Base-by-base conservation (phyloP, 2,888 invertebrate genomes). In the Dolomedes plantarius region DNA sequence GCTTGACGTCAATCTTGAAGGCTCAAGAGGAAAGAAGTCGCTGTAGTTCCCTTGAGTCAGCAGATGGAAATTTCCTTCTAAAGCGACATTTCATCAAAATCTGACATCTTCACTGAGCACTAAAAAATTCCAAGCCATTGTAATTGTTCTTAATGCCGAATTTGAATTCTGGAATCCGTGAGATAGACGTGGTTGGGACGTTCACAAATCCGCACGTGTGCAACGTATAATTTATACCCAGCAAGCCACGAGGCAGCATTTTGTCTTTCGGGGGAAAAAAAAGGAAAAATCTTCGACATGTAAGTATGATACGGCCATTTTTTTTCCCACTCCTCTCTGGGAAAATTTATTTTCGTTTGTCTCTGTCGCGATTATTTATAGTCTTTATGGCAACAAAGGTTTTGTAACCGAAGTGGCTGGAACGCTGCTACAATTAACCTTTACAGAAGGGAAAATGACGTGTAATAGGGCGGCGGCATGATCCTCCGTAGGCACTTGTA, bases 281-380 rank as follows among this genome's bases (percentile, higher is more conserved):
- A 73, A 67, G 36, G 31, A 72, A 73, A 73, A 72, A 74, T 56
- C 46, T 62, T 64, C 71, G 64, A 71, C 78, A 27, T 56, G 39
- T 74, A 69, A 56, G 76, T 31, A 46, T n/a, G 29, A 72, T 29
- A 23, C 78, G 41, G 67, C n/a, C 31, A 68, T 39, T 69, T 65
- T 65, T n/a, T 62, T 36, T 31, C 19, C 67, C 50, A 32, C 67
- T 67, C 28, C n/a, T 39, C 69, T 27, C 23, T 19, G 56, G 56
- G 27, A 50, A 85, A 85, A 85, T 85, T 85, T 85, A 85, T 85
- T 85, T 85, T 77, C 83, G 73, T 85, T 85, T 85, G 83, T 85
- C 71, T 85, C 73, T 68, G 77, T 73, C 27, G 46, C 32, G 67
- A 77, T 85, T 77, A 85, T 85, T 85, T 85, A 85, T 77, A 85